Evolutionary conservation across 2,888 invertebrate species (phyloP), one percentile per base, ranked within the genome.

Genomic region (Philopedon plagiatum): DNA sequence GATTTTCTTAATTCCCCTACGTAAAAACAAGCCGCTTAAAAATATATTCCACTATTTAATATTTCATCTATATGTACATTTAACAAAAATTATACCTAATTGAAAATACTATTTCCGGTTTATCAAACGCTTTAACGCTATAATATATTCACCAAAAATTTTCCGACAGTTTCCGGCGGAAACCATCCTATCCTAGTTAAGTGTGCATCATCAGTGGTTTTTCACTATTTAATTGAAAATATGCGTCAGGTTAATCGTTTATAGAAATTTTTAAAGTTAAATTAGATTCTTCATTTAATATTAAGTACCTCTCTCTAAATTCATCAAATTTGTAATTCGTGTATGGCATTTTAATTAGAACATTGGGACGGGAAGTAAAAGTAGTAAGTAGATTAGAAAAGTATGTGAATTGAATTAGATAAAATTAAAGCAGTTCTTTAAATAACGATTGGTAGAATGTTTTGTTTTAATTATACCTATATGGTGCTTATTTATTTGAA

Each of bases 331-430:
- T 29, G 9, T 54, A 29, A 29, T 46, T 54, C 51, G 29, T 29
- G 32, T 29, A 18, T 54, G 51, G 67, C 49, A 67, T 67, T 54
- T 54, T 54, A 61, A 49, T 68, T 44, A 13, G 26, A 39, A 51
- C 32, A 68, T 61, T 61, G 11, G 49, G 68, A 68, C 68, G 61
- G 68, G 68, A 68, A 68, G 68, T 68, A 68, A 68, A 68, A 68
- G 68, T 61, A 68, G 37, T 37, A 54, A 60, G 51, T 54, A 54
- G 51, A 54, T 54, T 54, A 54, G 51, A 54, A 54, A 54, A 54
- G 29, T 29, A 29, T 26, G 51, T 29, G 51, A 54, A 54, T 54
- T 29, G 18, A 54, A 29, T 26, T 54, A 29, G 51, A 29, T 54
- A 54, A 54, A 54, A 54, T 29, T 15, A 7, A 54, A 54, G 18